Evolutionary conservation across 2,888 invertebrate genomes (phyloP), one percentile per base, ranked within the genome.

Genomic region (Pachycephus smyrnensis): DNA sequence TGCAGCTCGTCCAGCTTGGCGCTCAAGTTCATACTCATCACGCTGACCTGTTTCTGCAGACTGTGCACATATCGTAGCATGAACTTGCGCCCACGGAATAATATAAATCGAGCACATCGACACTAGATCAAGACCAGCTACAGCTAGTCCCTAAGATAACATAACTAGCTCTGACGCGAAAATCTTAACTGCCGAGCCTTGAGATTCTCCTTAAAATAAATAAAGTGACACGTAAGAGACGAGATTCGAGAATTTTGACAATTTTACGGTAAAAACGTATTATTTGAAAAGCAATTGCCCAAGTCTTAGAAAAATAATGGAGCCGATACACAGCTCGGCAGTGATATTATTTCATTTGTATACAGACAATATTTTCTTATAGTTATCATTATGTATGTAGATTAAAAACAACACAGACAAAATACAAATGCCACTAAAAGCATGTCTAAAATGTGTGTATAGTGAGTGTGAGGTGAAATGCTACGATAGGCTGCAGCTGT

Each of bases 41-140:
- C 97, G 95, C 97, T 96, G 95, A 98, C 97, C 96, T 98, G 97
- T 95, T 97, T 96, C 95, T 98, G 97, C 94, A 98, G 96, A 95
- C 97, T 98, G 94, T 87, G 88, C 88, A 83, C 80, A 87, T 82
- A 85, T 80, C 79, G 69, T 78, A 37, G 75, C 40, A 73, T 78
- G 73, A 74, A 75, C 40, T 75, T 12, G 55, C 30, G 12, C 33
- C 75, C 73, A 68, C 71, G 73, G 68, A 69, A 73, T 40, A 71
- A 55, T 71, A 76, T 37, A 76, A 71, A 77, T 55, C 73, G 78
- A 75, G 79, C 81, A 80, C 80, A 81, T 75, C 79, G 80, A 79
- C 77, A 85, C 84, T 86, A 86, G 84, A 85, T 82, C 87, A 86
- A 85, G 85, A 83, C 84, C 85, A 84, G 81, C 82, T 84, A 80